phyloP scores from a whole-genome alignment of 2,797 vertebrate species.

The Characodon lateralis region DNA sequence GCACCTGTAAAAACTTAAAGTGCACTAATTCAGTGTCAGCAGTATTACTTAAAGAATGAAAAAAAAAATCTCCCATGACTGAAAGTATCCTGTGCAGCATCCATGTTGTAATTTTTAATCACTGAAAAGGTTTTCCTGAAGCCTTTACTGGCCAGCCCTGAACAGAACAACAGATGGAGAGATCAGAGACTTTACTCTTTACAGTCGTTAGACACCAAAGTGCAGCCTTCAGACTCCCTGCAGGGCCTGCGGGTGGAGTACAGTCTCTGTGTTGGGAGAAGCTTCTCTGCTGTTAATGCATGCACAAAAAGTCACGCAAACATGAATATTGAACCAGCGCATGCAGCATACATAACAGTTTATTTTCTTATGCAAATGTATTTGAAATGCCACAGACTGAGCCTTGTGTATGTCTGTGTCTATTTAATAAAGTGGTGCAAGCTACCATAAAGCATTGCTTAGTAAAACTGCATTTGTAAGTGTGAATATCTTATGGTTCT shows the following conservation, averaged over 20 bases:
- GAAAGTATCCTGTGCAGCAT: constrained; percentile 30
- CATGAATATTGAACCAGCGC: constrained; percentile 8
- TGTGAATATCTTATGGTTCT: constrained; percentile 72
- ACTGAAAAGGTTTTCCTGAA: constrained; percentile 52
- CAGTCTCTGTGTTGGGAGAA: constrained; percentile 2
- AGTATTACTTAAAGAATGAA: constrained; percentile 45
- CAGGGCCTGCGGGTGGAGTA: constrained; percentile 47
- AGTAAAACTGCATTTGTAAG: constrained; percentile 52
- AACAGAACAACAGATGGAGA: constrained; percentile 67
- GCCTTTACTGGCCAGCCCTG: constrained; percentile 37
- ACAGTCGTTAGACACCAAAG: constrained; percentile 44
- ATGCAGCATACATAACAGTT: constrained; percentile 7
- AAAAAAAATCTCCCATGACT: constrained; percentile 18
- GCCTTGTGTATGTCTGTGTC: constrained; percentile 23
- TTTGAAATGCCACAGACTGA: constrained; percentile 32
- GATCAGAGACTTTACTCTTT: constrained; percentile 58
- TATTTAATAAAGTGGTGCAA: constrained; percentile 55
- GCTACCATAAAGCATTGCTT: constrained; percentile 47
- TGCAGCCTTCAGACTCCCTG: constrained; percentile 51
- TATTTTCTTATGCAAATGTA: constrained; percentile 36
- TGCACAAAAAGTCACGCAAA: constrained; percentile 20
- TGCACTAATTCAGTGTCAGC: constrained; percentile 32
- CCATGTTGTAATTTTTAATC: constrained; percentile 65
- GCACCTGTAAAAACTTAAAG: constrained; percentile 40
- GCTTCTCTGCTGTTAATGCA: constrained; percentile 26